phyloP scores from a whole-genome alignment of 2,113 vertebrate species.

The Eublepharis macularius region DNA sequence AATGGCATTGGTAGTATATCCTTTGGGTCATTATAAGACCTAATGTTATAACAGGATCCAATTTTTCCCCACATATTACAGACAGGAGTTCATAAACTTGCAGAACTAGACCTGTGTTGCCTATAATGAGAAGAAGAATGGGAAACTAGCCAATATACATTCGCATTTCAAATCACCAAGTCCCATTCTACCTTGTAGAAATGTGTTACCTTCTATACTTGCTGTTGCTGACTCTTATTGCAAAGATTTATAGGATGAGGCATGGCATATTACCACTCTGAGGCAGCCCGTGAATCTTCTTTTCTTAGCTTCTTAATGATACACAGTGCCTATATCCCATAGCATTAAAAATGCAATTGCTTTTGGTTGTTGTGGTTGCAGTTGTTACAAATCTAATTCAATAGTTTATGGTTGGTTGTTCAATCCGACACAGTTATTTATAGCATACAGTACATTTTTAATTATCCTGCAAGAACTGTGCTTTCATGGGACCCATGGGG shows the following conservation, averaged over 20 bases:
- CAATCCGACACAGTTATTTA: slow-evolving; percentile 39
- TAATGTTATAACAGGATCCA: too few relatives aligned
- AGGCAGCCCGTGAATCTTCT: slow-evolving; percentile 43
- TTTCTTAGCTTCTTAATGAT: slow-evolving; percentile 16
- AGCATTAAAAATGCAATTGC: slow-evolving; percentile 46
- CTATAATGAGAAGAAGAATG: slow-evolving; percentile 2
- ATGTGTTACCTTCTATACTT: neutral
- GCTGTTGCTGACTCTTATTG: neutral
- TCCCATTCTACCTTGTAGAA: neutral
- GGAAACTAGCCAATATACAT: neutral
- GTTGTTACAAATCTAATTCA: slow-evolving; percentile 33
- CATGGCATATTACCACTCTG: slow-evolving; percentile 30
- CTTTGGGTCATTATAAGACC: neutral
- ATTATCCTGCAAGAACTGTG: slow-evolving; percentile 46
- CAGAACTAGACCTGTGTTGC: neutral
- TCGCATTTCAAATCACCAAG: neutral
- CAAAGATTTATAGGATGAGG: slow-evolving; percentile 41
- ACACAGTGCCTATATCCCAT: neutral
- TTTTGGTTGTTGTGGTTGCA: slow-evolving; percentile 28
- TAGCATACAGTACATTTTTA: slow-evolving; percentile 21
- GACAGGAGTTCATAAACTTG: neutral
- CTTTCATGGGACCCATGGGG: slow-evolving; percentile 33
- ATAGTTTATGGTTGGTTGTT: slow-evolving; percentile 44
- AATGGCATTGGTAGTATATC: neutral
- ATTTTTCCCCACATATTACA: neutral